Base-by-base conservation (phyloP, 2,888 invertebrate species). In the Cyclophora punctaria region DNA sequence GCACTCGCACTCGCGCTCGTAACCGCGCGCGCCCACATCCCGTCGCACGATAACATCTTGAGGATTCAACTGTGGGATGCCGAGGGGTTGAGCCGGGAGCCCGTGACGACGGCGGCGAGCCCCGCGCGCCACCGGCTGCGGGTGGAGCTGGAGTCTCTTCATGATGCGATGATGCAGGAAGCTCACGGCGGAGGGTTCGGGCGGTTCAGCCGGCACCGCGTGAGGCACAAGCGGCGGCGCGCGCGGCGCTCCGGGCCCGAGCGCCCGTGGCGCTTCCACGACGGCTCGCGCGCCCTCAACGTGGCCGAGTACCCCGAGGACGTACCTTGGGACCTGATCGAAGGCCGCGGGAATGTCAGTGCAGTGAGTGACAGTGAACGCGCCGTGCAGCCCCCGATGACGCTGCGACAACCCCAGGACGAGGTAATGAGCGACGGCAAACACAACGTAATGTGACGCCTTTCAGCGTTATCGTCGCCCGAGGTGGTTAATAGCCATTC, bases 211-310 rank as follows among this genome's bases (percentile, higher is more conserved):
- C 72, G 85, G 52, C 88, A 88, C 52, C 80, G 80, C 71, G 88
- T 87, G 48, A 68, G 88, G 59, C 88, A 88, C 56, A 88, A 88
- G 85, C 70, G 89, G 59, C 81, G 88, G 51, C 75, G 86, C 71
- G 75, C 86, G 3, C 73, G 87, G 60, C 80, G 83, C 63, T 76
- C 72, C 58, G 79, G 79, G 40, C 67, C 71, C 34, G 83, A 84
- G 44, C 70, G 80, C 57, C 89, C 86, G 58, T 89, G 90, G 90
- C 81, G 89, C 76, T 90, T 89, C 75, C 89, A 89, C 66, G 71
- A 80, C 61, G 90, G 90, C 58, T 79, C 85, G 63, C 76, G 78
- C 70, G 66, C 85, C 73, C 73, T 86, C 74, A 90, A 88, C 76
- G 89, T 89, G 58, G 82, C 78, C 59, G 89, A 83, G 71, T 90